phyloP scores from a whole-genome alignment of 2,113 vertebrate genomes.

The Catharus minimus region DNA sequence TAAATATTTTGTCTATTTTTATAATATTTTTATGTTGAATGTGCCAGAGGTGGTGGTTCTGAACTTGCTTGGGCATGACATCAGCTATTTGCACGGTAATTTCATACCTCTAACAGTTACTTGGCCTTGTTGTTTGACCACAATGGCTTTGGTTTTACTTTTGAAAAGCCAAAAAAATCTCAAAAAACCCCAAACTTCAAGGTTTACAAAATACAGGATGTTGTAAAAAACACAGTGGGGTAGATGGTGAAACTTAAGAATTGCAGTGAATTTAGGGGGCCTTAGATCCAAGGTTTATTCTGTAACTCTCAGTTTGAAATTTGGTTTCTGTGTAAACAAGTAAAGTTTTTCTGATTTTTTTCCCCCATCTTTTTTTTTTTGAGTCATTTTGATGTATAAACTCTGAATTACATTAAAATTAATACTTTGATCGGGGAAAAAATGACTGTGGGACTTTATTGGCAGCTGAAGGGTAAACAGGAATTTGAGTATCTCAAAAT shows the following conservation, averaged over 20 bases:
- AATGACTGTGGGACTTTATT: background rate
- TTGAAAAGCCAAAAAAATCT: no score
- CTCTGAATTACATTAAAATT: background rate
- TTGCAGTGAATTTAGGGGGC: background rate
- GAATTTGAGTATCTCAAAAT: background rate
- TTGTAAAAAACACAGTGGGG: background rate
- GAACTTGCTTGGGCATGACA: slow-evolving; percentile 12
- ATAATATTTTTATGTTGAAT: background rate
- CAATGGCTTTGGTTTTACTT: background rate
- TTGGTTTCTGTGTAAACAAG: background rate
- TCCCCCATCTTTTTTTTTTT: background rate
- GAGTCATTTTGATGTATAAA: background rate
- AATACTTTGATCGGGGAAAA: background rate
- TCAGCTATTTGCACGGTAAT: background rate
- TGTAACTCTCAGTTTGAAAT: background rate
- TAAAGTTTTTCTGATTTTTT: background rate
- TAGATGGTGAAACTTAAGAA: background rate
- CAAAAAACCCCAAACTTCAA: background rate
- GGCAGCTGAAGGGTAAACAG: background rate
- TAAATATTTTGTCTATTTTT: slow-evolving; percentile 4
- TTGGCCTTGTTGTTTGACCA: slow-evolving; percentile 15
- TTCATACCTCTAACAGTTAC: slow-evolving; percentile 10
- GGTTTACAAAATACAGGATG: slow-evolving; percentile 20
- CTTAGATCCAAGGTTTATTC: background rate
- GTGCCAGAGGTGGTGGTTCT: slow-evolving; percentile 9